Evolutionary conservation across 1,140 invertebrate genomes (phyloP), one percentile per base, ranked within the genome.

Genomic region (Pteromalus puparum): DNA sequence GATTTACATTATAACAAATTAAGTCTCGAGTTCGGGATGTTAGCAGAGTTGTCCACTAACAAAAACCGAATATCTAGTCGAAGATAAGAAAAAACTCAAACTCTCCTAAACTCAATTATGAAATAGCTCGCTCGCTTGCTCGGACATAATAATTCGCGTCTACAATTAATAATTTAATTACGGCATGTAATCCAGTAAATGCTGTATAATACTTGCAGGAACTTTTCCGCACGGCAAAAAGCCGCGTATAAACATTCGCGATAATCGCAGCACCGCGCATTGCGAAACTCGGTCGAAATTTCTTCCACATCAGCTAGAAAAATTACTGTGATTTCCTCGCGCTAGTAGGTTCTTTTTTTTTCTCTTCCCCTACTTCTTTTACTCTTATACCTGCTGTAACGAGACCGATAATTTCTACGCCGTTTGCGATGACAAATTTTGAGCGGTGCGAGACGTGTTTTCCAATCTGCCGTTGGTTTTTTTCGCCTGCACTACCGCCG

Each of bases 271-370:
- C 53, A n/a, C 53, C 7, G 18, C 53, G 21, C 21, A 75, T 82
- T 82, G 70, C 48, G 81, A 82, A 82, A 82, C 34, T 38, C 48
- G 72, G 42, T 82, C 68, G 74, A 81, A 82, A 38, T 82, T 65
- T 75, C 34, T n/a, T 42, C n/a, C 21, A 74, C 70, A 61, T 3
- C 48, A 72, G 48, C 21, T 61, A 21, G 3, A 75, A 82, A 65
- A 75, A 72, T 82, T 65, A 38, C 70, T 38, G 72, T 53, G 72
- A 75, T 82, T 82, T 82, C 67, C 48, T 46, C 24, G 13, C 28
- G n/a, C 18, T 18, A 34, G n/a, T n/a, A 34, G 34, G 34, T 34
- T 34, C 34, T 2, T 2, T 34, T 34, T 34, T 2, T 34, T 34
- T 34, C 6, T 34, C 34, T 34, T 34, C 6, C 34, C 34, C 34